Percentiles rank a stretch among this genome's conserved stretches.
These are phyloP conservation scores for Ectropis grisescens DNA, from an alignment of 1,140 invertebrate species.

Conservation along the genomic window DNA sequence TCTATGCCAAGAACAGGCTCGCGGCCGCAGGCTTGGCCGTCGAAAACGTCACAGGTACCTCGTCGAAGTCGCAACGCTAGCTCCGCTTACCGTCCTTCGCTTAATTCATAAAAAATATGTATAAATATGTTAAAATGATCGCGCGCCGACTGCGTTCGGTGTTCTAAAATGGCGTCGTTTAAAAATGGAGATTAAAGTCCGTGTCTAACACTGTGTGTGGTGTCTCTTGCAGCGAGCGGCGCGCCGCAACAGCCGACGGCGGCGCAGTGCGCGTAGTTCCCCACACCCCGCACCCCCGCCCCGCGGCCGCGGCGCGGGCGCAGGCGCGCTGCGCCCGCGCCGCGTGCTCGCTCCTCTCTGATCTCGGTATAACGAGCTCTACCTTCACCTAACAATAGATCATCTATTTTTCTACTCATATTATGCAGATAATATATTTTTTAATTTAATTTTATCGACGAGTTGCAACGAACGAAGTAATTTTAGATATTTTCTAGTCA, in stretches of 20 bases:
- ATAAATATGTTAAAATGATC: slow-evolving; percentile 14
- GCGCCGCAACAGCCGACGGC: slow-evolving; percentile 65
- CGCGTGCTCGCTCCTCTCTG: slow-evolving; percentile 37
- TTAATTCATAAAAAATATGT: slow-evolving; percentile 42
- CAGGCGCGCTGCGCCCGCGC: slow-evolving; percentile 41
- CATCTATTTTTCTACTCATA: slow-evolving; percentile 51
- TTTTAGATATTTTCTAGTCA: slow-evolving; percentile 35
- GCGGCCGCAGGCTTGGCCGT: slow-evolving; percentile 70
- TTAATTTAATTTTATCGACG: slow-evolving; percentile 11
- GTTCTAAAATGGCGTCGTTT: slow-evolving; percentile 34
- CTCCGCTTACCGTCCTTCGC: slow-evolving; percentile 46
- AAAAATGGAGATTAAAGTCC: slow-evolving; percentile 46
- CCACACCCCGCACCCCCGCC: slow-evolving; percentile 20
- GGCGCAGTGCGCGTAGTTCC: slow-evolving; percentile 69
- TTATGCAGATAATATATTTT: slow-evolving; percentile 25
- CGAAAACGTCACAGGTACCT: slow-evolving; percentile 63
- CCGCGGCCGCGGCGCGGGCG: slow-evolving; percentile 49
- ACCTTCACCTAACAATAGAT: slow-evolving; percentile 47
- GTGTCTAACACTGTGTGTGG: slow-evolving; percentile 67
- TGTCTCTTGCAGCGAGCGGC: slow-evolving; percentile 69
- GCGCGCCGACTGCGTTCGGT: slow-evolving; percentile 26
- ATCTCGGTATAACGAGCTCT: slow-evolving; percentile 58
- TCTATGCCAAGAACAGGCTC: slow-evolving; percentile 80
- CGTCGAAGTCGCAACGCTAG: slow-evolving; percentile 34
- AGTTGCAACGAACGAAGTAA: slow-evolving; percentile 19